phyloP scores from a whole-genome alignment of 2,888 invertebrate genomes.

The Vesta saturnalis region DNA sequence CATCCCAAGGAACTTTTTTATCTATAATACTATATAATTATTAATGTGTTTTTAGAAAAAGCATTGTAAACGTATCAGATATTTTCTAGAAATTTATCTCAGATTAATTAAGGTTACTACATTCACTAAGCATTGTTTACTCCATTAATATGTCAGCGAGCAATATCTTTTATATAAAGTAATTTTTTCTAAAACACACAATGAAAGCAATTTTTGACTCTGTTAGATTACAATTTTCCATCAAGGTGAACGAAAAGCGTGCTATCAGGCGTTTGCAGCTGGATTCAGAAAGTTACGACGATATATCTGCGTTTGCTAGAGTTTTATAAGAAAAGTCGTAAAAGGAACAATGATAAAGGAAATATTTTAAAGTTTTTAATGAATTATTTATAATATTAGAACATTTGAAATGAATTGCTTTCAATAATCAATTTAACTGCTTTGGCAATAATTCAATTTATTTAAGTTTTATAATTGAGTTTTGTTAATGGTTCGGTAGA shows the following conservation, averaged over 20 bases:
- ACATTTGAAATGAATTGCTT: background rate
- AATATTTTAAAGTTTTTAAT: slow-evolving; percentile 2
- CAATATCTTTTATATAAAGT: background rate
- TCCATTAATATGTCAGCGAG: background rate
- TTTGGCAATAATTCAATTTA: too few species aligned
- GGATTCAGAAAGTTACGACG: slow-evolving; percentile 1
- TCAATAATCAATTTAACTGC: background rate
- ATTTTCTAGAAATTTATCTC: too few species aligned
- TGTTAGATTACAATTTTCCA: slow-evolving; percentile 6
- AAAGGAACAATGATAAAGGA: background rate
- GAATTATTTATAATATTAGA: slow-evolving; percentile 4
- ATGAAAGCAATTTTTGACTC: slow-evolving; percentile 4
- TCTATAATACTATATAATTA: too few species aligned
- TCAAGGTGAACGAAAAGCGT: slow-evolving; percentile 1
- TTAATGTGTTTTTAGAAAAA: too few species aligned
- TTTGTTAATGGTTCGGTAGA: too few species aligned
- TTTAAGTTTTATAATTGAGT: too few species aligned
- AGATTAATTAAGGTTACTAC: too few species aligned
- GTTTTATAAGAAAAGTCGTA: slow-evolving; percentile 1
- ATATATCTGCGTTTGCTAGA: slow-evolving; percentile 3
- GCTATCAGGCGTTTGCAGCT: slow-evolving; percentile 3
- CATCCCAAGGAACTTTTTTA: too few species aligned
- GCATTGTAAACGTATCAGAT: too few species aligned
- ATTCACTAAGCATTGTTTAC: background rate
- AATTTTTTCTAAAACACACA: background rate